Evolutionary conservation across 2,888 invertebrate genomes (phyloP).

Genomic region (Phlogophora meticulosa): DNA sequence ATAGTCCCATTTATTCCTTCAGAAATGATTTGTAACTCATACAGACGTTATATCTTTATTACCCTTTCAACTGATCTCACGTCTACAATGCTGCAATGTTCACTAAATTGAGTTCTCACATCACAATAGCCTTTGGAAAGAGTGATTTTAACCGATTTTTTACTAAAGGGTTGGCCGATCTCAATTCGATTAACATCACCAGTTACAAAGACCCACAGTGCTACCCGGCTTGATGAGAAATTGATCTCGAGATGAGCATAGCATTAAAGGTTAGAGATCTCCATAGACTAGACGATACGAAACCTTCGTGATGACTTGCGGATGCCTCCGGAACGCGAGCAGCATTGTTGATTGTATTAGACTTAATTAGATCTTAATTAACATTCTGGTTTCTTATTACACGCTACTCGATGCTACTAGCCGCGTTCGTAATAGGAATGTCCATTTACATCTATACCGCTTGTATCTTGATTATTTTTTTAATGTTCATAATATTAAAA

Average conservation of each 20-base stretch:
- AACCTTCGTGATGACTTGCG: constrained; percentile 88
- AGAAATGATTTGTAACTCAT: constrained; percentile 62
- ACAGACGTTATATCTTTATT: constrained; percentile 83
- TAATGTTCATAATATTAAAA: constrained; percentile 76
- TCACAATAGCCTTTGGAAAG: constrained; percentile 87
- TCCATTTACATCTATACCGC: constrained; percentile 83
- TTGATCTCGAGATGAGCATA: constrained; percentile 30
- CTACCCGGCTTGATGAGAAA: constrained; percentile 60
- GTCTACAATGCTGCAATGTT: constrained; percentile 78
- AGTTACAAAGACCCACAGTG: constrained; percentile 71
- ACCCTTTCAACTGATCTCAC: constrained; percentile 81
- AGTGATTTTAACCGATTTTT: constrained; percentile 88
- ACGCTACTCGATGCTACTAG: constrained; percentile 89
- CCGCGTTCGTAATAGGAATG: constrained; percentile 86
- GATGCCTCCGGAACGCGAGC: constrained; percentile 88
- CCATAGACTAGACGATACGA: constrained; percentile 73
- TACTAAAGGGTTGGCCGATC: constrained; percentile 90
- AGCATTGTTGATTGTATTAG: constrained; percentile 91
- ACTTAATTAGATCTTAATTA: constrained; percentile 91
- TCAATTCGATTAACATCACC: constrained; percentile 88
- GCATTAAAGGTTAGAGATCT: constrained; percentile 81
- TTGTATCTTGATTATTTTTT: constrained; percentile 85
- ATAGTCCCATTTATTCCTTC: constrained; percentile 57
- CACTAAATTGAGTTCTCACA: constrained; percentile 90
- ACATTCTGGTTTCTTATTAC: constrained; percentile 91